These are phyloP conservation scores for Drosophila basisetae DNA, from an alignment of 2,888 invertebrate genomes.

Conservation along the genomic window DNA sequence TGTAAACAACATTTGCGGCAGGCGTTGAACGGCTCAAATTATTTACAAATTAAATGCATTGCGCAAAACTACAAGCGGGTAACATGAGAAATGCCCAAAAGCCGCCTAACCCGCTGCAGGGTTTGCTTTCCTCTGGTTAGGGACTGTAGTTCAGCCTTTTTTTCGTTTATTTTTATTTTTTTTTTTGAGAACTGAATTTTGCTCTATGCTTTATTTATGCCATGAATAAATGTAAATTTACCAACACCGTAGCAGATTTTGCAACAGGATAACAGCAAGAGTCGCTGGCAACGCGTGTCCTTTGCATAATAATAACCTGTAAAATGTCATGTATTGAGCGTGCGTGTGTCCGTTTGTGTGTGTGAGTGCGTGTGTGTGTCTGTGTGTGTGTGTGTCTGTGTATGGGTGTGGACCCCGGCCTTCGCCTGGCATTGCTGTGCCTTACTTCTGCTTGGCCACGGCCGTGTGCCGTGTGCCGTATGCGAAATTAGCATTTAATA, in stretches of 20 bases:
- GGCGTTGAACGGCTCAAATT: constrained; percentile 37
- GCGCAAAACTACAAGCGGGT: constrained; percentile 23
- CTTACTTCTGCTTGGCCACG: constrained; percentile 25
- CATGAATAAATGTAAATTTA: constrained; percentile 77
- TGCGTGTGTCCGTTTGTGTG: constrained; percentile 40
- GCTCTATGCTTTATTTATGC: constrained; percentile 68
- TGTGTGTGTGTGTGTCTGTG: constrained; percentile 27
- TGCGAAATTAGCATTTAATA: constrained; percentile 73
- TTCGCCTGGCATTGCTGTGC: constrained; percentile 13
- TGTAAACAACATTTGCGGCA: constrained; percentile 56
- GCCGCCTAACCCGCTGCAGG: constrained; percentile 11
- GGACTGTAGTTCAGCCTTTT: constrained; percentile 12
- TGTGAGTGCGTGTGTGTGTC: constrained; percentile 35
- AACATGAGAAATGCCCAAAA: background rate
- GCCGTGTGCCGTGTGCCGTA: constrained; percentile 33
- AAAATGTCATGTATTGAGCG: constrained; percentile 69
- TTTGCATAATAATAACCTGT: constrained; percentile 78
- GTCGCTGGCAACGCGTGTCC: constrained; percentile 66
- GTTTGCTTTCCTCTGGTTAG: background rate
- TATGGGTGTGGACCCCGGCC: constrained; percentile 25
- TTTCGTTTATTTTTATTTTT: constrained; percentile 32
- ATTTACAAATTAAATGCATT: constrained; percentile 51
- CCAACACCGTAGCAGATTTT: constrained; percentile 72
- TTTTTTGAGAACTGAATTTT: constrained; percentile 1
- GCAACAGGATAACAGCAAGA: constrained; percentile 59